Evolutionary conservation across 2,113 vertebrate species (phyloP).

Genomic region (Leucosticte australis): DNA sequence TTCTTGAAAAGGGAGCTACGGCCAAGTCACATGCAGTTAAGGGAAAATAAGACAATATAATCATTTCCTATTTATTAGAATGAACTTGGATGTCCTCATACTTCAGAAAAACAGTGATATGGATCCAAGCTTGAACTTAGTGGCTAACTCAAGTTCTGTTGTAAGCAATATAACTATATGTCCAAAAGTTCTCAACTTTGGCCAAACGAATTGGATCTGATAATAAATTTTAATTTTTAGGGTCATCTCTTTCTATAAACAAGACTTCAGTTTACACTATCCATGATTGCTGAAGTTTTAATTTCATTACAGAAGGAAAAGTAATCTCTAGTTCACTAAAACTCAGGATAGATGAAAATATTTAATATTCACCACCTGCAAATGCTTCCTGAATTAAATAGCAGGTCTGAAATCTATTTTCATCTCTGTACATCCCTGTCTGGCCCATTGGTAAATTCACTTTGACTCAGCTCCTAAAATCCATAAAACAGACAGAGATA

Average conservation of each 20-base stretch:
- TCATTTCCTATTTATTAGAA: background rate
- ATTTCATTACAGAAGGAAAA: background rate
- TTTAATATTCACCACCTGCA: background rate
- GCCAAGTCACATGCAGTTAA: background rate
- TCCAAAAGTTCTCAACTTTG: background rate
- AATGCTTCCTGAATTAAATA: constrained; percentile 21
- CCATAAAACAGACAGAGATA: background rate
- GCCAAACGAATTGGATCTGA: background rate
- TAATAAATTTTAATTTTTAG: background rate
- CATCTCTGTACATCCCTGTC: background rate
- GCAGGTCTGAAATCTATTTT: constrained; percentile 18
- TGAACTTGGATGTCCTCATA: background rate
- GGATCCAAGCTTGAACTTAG: background rate
- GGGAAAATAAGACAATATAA: background rate
- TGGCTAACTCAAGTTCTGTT: background rate
- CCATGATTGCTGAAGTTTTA: background rate
- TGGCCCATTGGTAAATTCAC: background rate
- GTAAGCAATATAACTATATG: background rate
- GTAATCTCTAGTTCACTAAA: background rate
- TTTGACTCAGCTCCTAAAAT: background rate
- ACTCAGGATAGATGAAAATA: background rate
- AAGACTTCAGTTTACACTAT: background rate
- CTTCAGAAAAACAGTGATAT: background rate
- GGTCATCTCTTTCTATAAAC: background rate
- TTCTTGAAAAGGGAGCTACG: background rate